Conservation (phyloP, 2,113 vertebrate genomes). For the Pseudorhombus dupliciocellatus region DNA sequence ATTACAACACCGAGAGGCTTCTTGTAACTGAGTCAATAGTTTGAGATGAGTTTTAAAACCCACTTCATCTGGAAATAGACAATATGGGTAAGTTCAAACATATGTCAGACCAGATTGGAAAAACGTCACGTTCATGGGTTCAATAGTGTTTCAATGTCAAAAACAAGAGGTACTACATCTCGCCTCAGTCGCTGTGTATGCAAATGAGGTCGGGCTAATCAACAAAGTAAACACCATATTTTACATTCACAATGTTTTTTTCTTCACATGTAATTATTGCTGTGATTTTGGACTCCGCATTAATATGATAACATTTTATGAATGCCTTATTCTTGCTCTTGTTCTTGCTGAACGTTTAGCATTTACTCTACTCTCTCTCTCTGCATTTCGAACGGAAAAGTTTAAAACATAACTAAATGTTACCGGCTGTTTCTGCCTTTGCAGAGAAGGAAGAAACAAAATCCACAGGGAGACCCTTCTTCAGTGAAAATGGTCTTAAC, state of each 20-base stretch:
- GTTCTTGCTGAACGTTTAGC: neutral
- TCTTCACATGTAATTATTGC: neutral
- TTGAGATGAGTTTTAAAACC: constrained; percentile 12
- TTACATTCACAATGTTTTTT: constrained; percentile 2
- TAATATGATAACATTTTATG: neutral
- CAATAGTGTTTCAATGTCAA: neutral
- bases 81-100: neutral
- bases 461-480: neutral
- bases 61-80: neutral
- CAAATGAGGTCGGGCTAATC: constrained; percentile 19
- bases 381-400: neutral
- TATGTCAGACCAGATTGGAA: neutral
- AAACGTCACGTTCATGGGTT: neutral
- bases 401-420: neutral
- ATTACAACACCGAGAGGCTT: constrained; percentile 19
- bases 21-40: neutral
- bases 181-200: neutral
- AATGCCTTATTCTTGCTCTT: constrained; percentile 1
- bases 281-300: neutral
- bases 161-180: constrained; percentile 4
- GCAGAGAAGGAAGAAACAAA: neutral
- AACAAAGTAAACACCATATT: constrained; percentile 12
- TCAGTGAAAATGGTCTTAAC: neutral
- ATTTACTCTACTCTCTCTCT: neutral
- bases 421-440: neutral